Evolutionary conservation across 1,140 invertebrate species (phyloP), one percentile per base, ranked within the genome.

Genomic region (Diabrotica virgifera): DNA sequence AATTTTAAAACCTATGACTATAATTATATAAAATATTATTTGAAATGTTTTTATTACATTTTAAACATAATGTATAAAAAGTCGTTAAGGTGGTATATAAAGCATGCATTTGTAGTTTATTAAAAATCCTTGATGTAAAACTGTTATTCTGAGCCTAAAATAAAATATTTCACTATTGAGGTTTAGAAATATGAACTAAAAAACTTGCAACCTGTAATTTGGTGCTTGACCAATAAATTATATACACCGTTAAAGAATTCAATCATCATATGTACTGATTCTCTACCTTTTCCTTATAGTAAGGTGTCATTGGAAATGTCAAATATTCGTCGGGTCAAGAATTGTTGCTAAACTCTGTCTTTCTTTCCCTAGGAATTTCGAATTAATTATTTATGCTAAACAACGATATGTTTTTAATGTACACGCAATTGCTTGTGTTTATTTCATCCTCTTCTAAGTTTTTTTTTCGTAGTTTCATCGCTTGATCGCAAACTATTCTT

Each of bases 281-380:
- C 38, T 59, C 64, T 62, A 72, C 73, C 75, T 76, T 76, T 76
- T 79, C 78, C 79, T 77, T 79, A 80, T 80, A 80, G 79, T 80
- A 80, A 80, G 79, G 79, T 79, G 75, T 74, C 79, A 80, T 80
- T 80, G 79, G 79, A 80, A 80, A 80, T 80, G 78, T 78, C 59
- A 67, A 53, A 54, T 10, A 36, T 35, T 36, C 24, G 24, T 14
- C 13, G 53, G 10, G 10, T 24, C 53, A 14, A 35, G 53, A 36
- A 36, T 14, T 10, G 13, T 55, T 55, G 13, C 40, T 10, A 8
- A 46, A 8, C 40, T 46, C 40, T 8, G 24, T 24, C 24, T 24
- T 24, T 24, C 24, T 24, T 24, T 24, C 24, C 24, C 24, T 24
- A 24, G 24, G 24, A 24, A 24, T 24, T 24, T 24, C 24, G 4